These are phyloP conservation scores for Campoletis raptor DNA, from an alignment of 2,888 invertebrate genomes.

Conservation along the genomic window DNA sequence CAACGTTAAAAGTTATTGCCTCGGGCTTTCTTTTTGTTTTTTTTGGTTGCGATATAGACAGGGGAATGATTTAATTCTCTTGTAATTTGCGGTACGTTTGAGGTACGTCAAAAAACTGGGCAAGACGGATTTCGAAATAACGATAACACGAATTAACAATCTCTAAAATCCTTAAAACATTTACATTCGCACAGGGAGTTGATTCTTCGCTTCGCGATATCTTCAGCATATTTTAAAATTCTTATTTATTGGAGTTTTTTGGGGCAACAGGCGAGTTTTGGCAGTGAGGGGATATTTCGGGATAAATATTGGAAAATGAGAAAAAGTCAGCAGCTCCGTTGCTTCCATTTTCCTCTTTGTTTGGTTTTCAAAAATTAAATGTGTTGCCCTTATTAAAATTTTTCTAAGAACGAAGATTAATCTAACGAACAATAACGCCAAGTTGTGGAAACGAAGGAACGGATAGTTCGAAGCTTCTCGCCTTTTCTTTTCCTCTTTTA, in stretches of 20 bases:
- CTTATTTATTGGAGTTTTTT: not conserved
- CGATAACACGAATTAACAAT: constrained; percentile 63
- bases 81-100: constrained; percentile 29
- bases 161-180: constrained; percentile 58
- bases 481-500: not conserved
- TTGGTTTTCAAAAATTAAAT: not conserved
- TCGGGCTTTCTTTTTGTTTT: not conserved
- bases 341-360: constrained; percentile 3
- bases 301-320: constrained; percentile 58
- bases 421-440: constrained; percentile 51
- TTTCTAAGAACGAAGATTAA: constrained; percentile 45
- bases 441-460: constrained; percentile 51
- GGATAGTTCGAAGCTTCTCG: constrained; percentile 27
- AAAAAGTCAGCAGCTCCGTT: constrained; percentile 33
- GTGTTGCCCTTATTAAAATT: constrained; percentile 13
- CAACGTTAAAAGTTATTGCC: not conserved
- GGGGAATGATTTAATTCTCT: constrained; percentile 29
- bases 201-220: not conserved
- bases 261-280: constrained; percentile 44
- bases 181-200: constrained; percentile 43
- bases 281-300: constrained; percentile 67
- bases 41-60: not conserved
- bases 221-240: not conserved
- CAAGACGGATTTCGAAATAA: constrained; percentile 59
- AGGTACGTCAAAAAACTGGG: constrained; percentile 30